Evolutionary conservation across 2,797 vertebrate genomes (phyloP).

Genomic region (Coregonus ussuriensis): DNA sequence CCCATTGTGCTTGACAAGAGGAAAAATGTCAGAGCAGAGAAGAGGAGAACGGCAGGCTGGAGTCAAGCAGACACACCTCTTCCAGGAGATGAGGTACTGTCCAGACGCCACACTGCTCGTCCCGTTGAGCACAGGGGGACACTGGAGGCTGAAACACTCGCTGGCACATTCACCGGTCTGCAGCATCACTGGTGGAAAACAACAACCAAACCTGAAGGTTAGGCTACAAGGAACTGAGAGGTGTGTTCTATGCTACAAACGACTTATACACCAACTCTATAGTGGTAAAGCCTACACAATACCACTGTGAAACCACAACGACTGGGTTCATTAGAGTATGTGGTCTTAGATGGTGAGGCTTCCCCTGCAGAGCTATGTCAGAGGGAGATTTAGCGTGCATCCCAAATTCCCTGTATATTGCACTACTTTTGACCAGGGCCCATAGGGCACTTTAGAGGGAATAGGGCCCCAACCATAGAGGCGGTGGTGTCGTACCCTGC

Average conservation of each 20-base stretch:
- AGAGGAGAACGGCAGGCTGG: background rate
- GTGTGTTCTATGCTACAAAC: background rate
- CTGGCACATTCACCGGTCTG: constrained; percentile 93
- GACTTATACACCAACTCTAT: background rate
- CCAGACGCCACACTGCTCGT: constrained; percentile 87
- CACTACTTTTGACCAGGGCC: too few species aligned
- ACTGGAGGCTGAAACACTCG: constrained; percentile 92
- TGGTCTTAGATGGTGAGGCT: too few species aligned
- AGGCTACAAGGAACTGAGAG: background rate
- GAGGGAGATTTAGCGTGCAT: too few species aligned
- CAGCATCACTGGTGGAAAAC: constrained; percentile 81
- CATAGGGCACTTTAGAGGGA: too few species aligned
- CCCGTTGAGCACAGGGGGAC: constrained; percentile 77
- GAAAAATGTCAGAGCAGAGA: background rate
- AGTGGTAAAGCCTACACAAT: background rate
- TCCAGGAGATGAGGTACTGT: constrained; percentile 90
- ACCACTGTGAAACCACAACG: background rate
- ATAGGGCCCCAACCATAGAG: background rate
- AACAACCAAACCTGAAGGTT: background rate
- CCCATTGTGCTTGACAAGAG: background rate
- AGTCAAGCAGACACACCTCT: constrained; percentile 73
- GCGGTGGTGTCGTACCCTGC: constrained; percentile 62
- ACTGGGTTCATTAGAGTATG: too few species aligned
- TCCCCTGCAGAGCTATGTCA: too few species aligned
- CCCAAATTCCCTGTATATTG: too few species aligned